Percentiles rank a stretch among this genome's conserved stretches.
These are phyloP conservation scores for Papilio demoleus DNA, from an alignment of 2,888 invertebrate genomes.

Conservation along the genomic window DNA sequence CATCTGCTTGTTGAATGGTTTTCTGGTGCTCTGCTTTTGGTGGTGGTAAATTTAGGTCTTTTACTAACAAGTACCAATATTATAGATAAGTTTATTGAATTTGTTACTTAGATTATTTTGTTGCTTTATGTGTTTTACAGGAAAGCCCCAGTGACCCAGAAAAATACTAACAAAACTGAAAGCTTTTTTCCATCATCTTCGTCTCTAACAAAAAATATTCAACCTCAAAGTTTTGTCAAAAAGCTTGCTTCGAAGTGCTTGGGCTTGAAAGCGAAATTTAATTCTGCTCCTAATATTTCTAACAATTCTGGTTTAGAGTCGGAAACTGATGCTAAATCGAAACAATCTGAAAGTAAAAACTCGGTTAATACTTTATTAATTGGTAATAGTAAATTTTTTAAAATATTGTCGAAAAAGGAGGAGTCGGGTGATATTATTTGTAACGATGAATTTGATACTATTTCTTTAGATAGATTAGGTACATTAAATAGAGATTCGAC, in stretches of 20 bases:
- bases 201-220: conserved; percentile 72
- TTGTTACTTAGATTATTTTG: conserved; percentile 53
- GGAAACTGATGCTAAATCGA: conserved; percentile 67
- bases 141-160: conserved; percentile 79
- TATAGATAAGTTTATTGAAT: conserved; percentile 31
- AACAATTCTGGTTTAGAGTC: conserved; percentile 64
- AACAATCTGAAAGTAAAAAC: conserved; percentile 62
- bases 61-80: conserved; percentile 46
- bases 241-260: conserved; percentile 82
- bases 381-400: conserved; percentile 80
- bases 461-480: conserved; percentile 74
- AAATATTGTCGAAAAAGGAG: conserved; percentile 75
- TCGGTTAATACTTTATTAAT: conserved; percentile 69
- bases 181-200: conserved; percentile 77
- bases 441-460: conserved; percentile 79
- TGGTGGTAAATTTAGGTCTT: conserved; percentile 51
- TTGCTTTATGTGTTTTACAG: conserved; percentile 81
- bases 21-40: conserved; percentile 44
- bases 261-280: conserved; percentile 78
- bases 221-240: conserved; percentile 77
- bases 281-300: conserved; percentile 80
- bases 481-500: conserved; percentile 74
- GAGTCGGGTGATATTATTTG: conserved; percentile 76
- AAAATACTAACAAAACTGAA: conserved; percentile 74
- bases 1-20: conserved; percentile 58